Base-by-base conservation (phyloP, 2,888 invertebrate species). In the Nomada goodeniana region DNA sequence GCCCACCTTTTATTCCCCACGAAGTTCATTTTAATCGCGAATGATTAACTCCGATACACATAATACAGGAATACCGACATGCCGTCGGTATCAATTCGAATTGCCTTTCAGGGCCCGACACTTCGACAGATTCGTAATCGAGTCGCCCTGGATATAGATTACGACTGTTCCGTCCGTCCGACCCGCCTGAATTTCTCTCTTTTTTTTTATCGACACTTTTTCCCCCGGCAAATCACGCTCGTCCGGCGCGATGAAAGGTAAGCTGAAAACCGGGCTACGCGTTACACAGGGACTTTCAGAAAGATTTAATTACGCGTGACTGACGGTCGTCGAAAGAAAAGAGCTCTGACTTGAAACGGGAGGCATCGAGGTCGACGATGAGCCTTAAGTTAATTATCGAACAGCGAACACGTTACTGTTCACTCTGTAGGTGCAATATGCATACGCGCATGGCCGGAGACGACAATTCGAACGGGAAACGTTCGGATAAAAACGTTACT, bases 381-480 rank as follows among this genome's bases (percentile, higher is more conserved):
- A 52, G 77, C 53, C 36, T 7, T 36, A 71, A 76, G 61, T 77
- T 60, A 72, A 78, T 78, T 78, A 78, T 72, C 72, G 55, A 61
- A 36, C 18, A 13, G n/a, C 18, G 15, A 53, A 36, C 20, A 23
- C 18, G 29, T 72, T 61, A 60, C 61, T 61, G 36, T 36, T 36
- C 36, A 36, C 36, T 36, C 36, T 36, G 7, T 7, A 36, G 36
- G 36, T 36, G 5, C 36, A 36, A 36, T 29, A 29, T 36, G 36
- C 36, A 36, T 36, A 36, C 36, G 7, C 36, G 1, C 36, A 23
- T 10, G 11, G 23, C 11, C 15, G 13, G 36, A 2, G 20, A 67
- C 15, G 63, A 52, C 26, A 26, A 7, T 47, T 20, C 23, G 0
- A 29, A 18, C 2, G 26, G 1, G 42, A 50, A 23, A 59, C 59